phyloP scores from a whole-genome alignment of 2,797 vertebrate species.

The Sparidentex hasta region DNA sequence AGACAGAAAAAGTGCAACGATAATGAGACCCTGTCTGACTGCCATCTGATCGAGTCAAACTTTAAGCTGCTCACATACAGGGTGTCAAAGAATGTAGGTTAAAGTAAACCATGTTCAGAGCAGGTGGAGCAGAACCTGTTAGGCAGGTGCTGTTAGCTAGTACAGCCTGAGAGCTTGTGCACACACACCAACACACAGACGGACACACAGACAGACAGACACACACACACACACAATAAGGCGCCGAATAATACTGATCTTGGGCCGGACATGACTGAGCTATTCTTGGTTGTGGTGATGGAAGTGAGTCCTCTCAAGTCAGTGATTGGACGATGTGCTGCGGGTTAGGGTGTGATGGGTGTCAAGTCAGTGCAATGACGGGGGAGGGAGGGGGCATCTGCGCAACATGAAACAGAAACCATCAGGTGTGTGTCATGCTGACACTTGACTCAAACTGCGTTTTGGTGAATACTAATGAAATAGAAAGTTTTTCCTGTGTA shows the following conservation, averaged over 20 bases:
- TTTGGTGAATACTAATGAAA: not conserved
- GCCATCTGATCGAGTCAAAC: not conserved
- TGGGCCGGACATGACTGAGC: slow-evolving; percentile 14
- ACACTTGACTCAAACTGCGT: not conserved
- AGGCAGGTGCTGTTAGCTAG: slow-evolving; percentile 27
- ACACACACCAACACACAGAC: not conserved
- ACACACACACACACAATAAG: not conserved
- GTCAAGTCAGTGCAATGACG: slow-evolving; percentile 17
- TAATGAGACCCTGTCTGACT: slow-evolving; percentile 5
- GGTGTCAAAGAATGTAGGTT: not conserved
- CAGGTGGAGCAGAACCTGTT: slow-evolving; percentile 44
- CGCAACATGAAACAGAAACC: slow-evolving; percentile 13
- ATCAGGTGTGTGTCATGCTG: not conserved
- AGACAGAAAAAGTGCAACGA: slow-evolving; percentile 10
- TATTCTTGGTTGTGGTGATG: slow-evolving; percentile 53
- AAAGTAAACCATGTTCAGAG: slow-evolving; percentile 6
- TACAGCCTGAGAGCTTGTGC: slow-evolving; percentile 24
- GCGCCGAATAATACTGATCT: slow-evolving; percentile 14
- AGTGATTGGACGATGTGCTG: not conserved
- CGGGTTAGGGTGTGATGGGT: slow-evolving; percentile 18
- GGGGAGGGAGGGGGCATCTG: not conserved
- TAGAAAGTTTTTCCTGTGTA: not conserved
- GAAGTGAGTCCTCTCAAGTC: slow-evolving; percentile 25
- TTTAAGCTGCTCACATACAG: not conserved
- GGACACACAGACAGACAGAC: not conserved